Evolutionary conservation across 2,888 invertebrate genomes (phyloP).

Genomic region (Eurois occulta): DNA sequence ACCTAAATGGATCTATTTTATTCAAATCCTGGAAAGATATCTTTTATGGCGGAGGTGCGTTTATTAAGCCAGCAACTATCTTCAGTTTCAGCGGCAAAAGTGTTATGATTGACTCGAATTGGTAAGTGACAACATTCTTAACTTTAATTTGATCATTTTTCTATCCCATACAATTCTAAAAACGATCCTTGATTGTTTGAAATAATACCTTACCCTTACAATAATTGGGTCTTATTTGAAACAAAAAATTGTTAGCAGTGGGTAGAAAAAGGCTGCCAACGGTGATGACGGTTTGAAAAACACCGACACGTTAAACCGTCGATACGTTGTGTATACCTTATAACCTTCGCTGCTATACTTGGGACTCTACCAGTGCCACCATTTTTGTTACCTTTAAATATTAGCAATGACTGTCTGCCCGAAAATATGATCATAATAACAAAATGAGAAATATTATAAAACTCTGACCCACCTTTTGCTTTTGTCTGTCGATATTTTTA

Average conservation of each 20-base stretch:
- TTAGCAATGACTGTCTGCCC: not conserved
- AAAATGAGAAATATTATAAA: not conserved
- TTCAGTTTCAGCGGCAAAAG: slow-evolving; percentile 81
- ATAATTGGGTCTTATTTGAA: not conserved
- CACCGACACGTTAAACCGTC: too few species aligned
- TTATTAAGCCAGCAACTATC: slow-evolving; percentile 71
- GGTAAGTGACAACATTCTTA: slow-evolving; percentile 72
- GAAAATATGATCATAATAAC: not conserved
- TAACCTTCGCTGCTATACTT: not conserved
- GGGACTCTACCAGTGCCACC: not conserved
- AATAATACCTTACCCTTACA: not conserved
- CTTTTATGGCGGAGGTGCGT: slow-evolving; percentile 77
- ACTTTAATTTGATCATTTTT: not conserved
- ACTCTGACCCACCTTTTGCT: not conserved
- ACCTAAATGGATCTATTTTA: slow-evolving; percentile 75
- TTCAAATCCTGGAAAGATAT: slow-evolving; percentile 82
- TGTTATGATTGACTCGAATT: slow-evolving; percentile 78
- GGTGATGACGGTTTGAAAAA: not conserved
- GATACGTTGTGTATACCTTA: too few species aligned
- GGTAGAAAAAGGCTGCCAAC: not conserved
- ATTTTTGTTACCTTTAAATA: not conserved
- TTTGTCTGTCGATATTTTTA: not conserved
- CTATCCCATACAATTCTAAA: not conserved
- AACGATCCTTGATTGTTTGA: not conserved
- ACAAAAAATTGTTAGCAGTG: not conserved